These are phyloP conservation scores for Epizoanthus illoricatus DNA, from an alignment of 92 coral and sea anemone species.

Conservation along the genomic window DNA sequence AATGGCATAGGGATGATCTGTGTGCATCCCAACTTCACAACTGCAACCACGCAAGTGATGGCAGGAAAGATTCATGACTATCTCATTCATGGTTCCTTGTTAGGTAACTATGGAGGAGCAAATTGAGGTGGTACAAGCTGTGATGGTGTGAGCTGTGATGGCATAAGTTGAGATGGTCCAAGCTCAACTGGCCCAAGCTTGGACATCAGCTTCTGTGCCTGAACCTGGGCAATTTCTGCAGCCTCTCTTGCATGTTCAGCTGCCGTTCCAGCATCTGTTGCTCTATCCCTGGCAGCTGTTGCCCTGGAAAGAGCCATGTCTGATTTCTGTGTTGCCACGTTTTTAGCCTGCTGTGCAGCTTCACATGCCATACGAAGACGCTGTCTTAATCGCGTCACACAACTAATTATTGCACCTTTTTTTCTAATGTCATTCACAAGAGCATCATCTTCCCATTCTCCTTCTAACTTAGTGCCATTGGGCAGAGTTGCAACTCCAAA, in stretches of 20 bases:
- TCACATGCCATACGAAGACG: conserved; percentile 79
- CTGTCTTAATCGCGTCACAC: conserved; percentile 82
- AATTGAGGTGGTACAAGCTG: conserved; percentile 35
- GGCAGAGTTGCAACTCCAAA: conserved; percentile 75
- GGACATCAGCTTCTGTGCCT: conserved; percentile 66
- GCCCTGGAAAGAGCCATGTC: conserved; percentile 84
- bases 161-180: neutral
- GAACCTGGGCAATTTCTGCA: conserved; percentile 63
- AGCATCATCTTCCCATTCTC: conserved; percentile 78
- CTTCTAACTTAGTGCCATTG: conserved; percentile 71
- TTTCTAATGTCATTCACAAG: conserved; percentile 62
- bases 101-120: conserved; percentile 23
- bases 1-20: neutral
- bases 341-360: conserved; percentile 82
- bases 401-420: conserved; percentile 71
- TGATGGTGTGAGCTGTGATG: conserved; percentile 12
- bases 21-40: neutral
- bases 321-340: conserved; percentile 79
- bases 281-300: conserved; percentile 81
- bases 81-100: neutral
- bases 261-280: conserved; percentile 73
- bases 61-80: neutral
- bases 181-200: conserved; percentile 7
- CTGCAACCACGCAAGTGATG: conserved; percentile 23
- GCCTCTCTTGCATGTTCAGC: conserved; percentile 73